Base-by-base conservation (phyloP, 2,797 vertebrate genomes). In the Nyctalus aviator region DNA sequence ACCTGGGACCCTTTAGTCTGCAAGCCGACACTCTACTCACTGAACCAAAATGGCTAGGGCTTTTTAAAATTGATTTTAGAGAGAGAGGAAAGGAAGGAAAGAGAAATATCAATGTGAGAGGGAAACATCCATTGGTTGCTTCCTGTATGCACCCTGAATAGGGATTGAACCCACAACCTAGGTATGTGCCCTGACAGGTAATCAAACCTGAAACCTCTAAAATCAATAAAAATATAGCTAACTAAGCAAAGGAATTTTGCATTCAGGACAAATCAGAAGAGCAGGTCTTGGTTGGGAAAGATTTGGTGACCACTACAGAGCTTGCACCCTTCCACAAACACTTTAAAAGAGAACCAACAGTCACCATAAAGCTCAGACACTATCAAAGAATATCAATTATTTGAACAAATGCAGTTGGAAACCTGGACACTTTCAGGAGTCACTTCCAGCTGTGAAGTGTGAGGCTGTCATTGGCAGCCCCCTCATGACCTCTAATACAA, bases 301-400 rank as follows among this genome's bases (percentile, higher is more conserved):
- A 21, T 48, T 72, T 84, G 15, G 6, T 53, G 66, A 64, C 12
- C 6, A 1, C 25, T 35, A 30, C 41, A 72, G 15, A 75, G n/a
- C 23, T 62, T 62, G 44, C 30, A 64, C 5, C 37, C 27, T 44
- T 89, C 64, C 14, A 21, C 25, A 69, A 84, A 88, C 35, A 57
- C 14, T 84, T 87, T 81, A 66, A 68, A 82, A 82, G 69, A 82
- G 92, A 96, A 79, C 48, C 71, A 77, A 50, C 4, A n/a, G n/a
- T 44, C 50, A 87, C 77, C 46, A 48, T 44, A 69, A 82, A 73
- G 68, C n/a, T 81, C 77, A 90, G 62, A 71, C 57, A 84, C 9
- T n/a, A 93, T 50, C 44, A 84, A 68, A 91, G 32, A 75, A 11
- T 4, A 57, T 79, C 27, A 37, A 87, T 88, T 62, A 59, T 57